A percentile compares a stretch with the other conserved stretches of the same genome.
Evolutionary conservation across 2,888 invertebrate species (phyloP).

Genomic region (Stenolophus ochropezus): DNA sequence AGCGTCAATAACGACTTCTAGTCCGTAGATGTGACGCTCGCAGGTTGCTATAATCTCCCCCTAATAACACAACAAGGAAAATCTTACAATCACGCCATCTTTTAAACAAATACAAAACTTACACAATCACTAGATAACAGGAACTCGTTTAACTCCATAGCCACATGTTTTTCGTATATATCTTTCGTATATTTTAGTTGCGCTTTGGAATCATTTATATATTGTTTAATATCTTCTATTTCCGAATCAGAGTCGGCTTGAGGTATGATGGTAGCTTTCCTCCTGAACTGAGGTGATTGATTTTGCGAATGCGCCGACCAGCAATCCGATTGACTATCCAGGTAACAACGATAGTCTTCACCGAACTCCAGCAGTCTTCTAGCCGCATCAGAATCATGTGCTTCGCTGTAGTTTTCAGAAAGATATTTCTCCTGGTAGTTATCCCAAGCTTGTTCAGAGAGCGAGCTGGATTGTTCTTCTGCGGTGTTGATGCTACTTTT

Average conservation of each 20-base stretch:
- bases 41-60: constrained; percentile 90
- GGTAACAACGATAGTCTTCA: constrained; percentile 91
- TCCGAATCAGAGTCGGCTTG: constrained; percentile 70
- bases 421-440: constrained; percentile 95
- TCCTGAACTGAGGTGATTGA: constrained; percentile 73
- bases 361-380: constrained; percentile 89
- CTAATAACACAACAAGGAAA: constrained; percentile 73
- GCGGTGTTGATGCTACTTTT: constrained; percentile 79
- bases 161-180: constrained; percentile 69
- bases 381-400: constrained; percentile 89
- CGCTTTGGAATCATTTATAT: constrained; percentile 70
- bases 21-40: constrained; percentile 88
- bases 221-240: constrained; percentile 69
- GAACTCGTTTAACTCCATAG: constrained; percentile 68
- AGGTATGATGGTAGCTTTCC: constrained; percentile 65
- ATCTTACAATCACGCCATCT: not conserved
- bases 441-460: constrained; percentile 96
- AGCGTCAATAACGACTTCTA: constrained; percentile 81
- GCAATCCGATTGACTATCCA: constrained; percentile 93
- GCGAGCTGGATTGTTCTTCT: constrained; percentile 87
- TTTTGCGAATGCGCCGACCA: constrained; percentile 86
- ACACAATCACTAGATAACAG: constrained; percentile 70
- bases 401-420: constrained; percentile 93
- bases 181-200: constrained; percentile 69
- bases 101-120: constrained; percentile 64